Conservation (phyloP, 2,797 vertebrate species). For the Catamblyrhynchus diadema region DNA sequence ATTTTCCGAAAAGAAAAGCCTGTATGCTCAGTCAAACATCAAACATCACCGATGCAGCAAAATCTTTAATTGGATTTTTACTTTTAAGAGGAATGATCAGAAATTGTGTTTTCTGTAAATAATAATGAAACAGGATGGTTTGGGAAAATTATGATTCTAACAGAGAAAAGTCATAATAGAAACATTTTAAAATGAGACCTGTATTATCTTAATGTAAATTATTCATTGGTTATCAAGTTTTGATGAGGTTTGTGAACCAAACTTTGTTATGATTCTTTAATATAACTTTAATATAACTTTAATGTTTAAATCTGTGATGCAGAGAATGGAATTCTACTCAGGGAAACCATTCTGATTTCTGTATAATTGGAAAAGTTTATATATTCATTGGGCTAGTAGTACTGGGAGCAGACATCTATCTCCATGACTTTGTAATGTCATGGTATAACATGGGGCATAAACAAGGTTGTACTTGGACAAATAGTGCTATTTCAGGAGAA, state of each 20-base stretch:
- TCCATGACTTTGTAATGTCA: neutral
- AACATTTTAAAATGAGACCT: slow-evolving; percentile 25
- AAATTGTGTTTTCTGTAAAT: slow-evolving; percentile 38
- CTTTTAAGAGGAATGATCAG: slow-evolving; percentile 17
- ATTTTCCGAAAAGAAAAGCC: neutral
- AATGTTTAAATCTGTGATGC: slow-evolving; percentile 54
- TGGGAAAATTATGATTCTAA: neutral
- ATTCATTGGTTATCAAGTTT: slow-evolving; percentile 47
- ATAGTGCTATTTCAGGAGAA: neutral
- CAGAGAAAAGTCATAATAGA: neutral
- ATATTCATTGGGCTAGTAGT: neutral
- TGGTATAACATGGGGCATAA: neutral
- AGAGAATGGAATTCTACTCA: slow-evolving; percentile 40
- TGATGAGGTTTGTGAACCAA: slow-evolving; percentile 32
- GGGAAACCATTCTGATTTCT: slow-evolving; percentile 32
- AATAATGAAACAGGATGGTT: slow-evolving; percentile 8
- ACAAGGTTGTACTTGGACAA: neutral
- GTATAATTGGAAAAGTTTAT: slow-evolving; percentile 43
- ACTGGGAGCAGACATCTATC: neutral
- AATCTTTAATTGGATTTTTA: slow-evolving; percentile 27
- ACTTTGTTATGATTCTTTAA: slow-evolving; percentile 42
- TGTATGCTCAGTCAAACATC: neutral
- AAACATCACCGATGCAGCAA: neutral
- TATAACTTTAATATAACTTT: slow-evolving; percentile 48
- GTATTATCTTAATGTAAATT: slow-evolving; percentile 52